Conservation (phyloP, 2,113 vertebrate species). For the Empidonax traillii region DNA sequence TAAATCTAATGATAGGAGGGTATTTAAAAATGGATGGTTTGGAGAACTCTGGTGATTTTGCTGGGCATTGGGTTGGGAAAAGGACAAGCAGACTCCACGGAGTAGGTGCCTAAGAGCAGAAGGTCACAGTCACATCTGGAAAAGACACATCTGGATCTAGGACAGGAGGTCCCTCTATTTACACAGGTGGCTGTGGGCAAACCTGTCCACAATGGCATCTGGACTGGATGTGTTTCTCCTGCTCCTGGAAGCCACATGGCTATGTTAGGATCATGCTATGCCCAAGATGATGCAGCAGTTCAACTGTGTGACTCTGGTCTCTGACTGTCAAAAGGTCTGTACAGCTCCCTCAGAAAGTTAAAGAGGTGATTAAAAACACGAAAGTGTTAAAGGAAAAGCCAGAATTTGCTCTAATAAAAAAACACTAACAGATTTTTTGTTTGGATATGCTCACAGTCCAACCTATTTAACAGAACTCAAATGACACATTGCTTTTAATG, state of each 20-base stretch:
- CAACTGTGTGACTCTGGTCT: not conserved
- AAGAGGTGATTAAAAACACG: not conserved
- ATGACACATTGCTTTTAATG: not conserved
- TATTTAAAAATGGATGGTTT: not conserved
- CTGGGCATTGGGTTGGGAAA: not conserved
- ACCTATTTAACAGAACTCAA: not conserved
- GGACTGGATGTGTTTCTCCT: not conserved
- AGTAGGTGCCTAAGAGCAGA: not conserved
- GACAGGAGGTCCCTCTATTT: not conserved
- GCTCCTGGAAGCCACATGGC: not conserved
- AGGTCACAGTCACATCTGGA: slow-evolving; percentile 29
- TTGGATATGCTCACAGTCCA: not conserved
- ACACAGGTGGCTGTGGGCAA: not conserved
- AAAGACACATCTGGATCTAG: not conserved
- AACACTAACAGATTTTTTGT: not conserved
- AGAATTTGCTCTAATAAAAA: not conserved
- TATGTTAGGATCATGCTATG: not conserved
- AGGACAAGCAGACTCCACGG: not conserved
- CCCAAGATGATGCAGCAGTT: not conserved
- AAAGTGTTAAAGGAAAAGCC: not conserved
- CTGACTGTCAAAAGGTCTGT: not conserved
- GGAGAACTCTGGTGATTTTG: not conserved
- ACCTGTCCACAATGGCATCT: slow-evolving; percentile 10
- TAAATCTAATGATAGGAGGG: not conserved
- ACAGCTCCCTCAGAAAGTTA: not conserved